phyloP scores from a whole-genome alignment of 2,797 vertebrate genomes.

The Hoplostethus atlanticus region DNA sequence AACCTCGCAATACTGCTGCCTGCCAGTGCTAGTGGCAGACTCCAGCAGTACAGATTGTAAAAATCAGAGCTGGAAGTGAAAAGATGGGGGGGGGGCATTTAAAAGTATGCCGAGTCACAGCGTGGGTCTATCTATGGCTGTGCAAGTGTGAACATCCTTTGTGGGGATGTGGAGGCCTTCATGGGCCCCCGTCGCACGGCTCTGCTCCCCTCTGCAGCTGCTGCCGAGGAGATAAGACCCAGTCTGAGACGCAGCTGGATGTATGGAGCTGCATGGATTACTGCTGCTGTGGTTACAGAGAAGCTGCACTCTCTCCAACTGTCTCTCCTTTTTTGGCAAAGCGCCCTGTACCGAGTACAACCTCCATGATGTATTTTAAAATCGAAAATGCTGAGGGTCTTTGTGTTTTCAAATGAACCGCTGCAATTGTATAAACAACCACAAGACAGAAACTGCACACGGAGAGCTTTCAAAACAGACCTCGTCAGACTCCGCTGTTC shows the following conservation, averaged over 20 bases:
- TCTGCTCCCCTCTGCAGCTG: conserved; percentile 60
- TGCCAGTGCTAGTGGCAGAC: conserved; percentile 35
- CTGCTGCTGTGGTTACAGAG: conserved; percentile 27
- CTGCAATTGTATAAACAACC: not conserved
- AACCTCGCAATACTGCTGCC: conserved; percentile 18
- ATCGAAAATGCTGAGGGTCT: not conserved
- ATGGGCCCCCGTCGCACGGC: conserved; percentile 7
- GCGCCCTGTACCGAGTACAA: not conserved
- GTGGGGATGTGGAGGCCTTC: conserved; percentile 37
- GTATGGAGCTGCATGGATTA: conserved; percentile 49
- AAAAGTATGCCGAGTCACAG: conserved; percentile 27
- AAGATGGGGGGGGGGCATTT: not conserved
- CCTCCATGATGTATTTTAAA: not conserved
- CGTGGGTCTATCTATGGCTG: conserved; percentile 32
- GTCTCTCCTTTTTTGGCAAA: not conserved
- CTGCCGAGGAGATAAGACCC: conserved; percentile 66
- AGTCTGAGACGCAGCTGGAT: conserved; percentile 33
- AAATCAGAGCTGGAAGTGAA: conserved; percentile 44
- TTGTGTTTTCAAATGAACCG: not conserved
- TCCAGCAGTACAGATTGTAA: conserved; percentile 38
- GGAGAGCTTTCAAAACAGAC: not conserved
- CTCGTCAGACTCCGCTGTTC: not conserved
- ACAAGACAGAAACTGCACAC: not conserved
- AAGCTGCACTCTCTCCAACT: conserved; percentile 4
- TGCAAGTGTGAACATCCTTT: conserved; percentile 43